Evolutionary conservation across 1,140 invertebrate genomes (phyloP).

Genomic region (Psix sp.): DNA sequence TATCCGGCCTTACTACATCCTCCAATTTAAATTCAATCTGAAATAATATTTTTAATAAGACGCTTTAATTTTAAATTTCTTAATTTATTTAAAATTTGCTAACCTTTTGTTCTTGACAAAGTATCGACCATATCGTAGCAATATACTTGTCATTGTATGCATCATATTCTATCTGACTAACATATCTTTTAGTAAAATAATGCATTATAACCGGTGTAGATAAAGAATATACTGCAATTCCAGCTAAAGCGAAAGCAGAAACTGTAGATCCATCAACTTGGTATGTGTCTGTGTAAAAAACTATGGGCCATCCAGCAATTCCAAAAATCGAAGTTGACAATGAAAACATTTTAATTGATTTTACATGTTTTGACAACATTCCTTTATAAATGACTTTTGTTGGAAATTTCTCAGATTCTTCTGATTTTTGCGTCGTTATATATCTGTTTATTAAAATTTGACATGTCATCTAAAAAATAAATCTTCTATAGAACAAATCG

Average conservation of each 20-base stretch:
- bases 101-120: constrained; percentile 69
- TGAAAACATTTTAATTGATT: constrained; percentile 15
- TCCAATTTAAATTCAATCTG: constrained; percentile 85
- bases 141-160: constrained; percentile 80
- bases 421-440: constrained; percentile 1
- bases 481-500: no score
- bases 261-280: background rate
- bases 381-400: constrained; percentile 5
- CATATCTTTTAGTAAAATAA: constrained; percentile 90
- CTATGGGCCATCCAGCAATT: constrained; percentile 81
- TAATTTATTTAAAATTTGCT: background rate
- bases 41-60: constrained; percentile 60
- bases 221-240: constrained; percentile 87
- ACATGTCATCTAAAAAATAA: constrained; percentile 13
- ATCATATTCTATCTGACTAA: constrained; percentile 86
- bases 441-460: constrained; percentile 8
- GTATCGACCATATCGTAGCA: constrained; percentile 83
- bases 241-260: constrained; percentile 41
- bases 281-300: constrained; percentile 66
- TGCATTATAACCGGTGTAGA: constrained; percentile 90
- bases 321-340: background rate
- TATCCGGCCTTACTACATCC: constrained; percentile 87
- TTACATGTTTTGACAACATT: background rate
- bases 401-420: background rate
- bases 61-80: no score